These are phyloP conservation scores for Sebastes taczanowskii DNA, from an alignment of 2,797 vertebrate genomes.

Conservation along the genomic window DNA sequence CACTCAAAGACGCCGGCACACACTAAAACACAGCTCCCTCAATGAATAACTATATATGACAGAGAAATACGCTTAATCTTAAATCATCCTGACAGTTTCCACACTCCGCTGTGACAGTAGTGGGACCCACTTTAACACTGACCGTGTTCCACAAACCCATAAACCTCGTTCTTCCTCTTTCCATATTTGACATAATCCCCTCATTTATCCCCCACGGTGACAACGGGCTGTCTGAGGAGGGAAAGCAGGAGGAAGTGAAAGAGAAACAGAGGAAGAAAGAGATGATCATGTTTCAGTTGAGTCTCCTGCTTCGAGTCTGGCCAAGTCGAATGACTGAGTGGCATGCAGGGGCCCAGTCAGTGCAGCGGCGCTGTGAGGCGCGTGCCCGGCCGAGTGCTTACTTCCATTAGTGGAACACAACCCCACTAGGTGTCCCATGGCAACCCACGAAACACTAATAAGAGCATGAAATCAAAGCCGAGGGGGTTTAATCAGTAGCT, in stretches of 20 bases:
- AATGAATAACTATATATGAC: constrained; percentile 23
- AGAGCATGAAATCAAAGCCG: constrained; percentile 51
- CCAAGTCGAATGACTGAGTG: constrained; percentile 29
- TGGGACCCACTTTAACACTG: constrained; percentile 15
- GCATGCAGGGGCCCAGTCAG: constrained; percentile 8
- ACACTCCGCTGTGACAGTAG: constrained; percentile 20
- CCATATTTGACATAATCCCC: constrained; percentile 31
- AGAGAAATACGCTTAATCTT: constrained; percentile 20
- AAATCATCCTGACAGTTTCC: constrained; percentile 33
- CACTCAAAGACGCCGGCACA: constrained; percentile 7
- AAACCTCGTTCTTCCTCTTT: constrained; percentile 1
- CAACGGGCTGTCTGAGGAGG: not conserved
- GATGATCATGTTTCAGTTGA: not conserved
- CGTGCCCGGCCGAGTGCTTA: constrained; percentile 39
- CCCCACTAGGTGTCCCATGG: constrained; percentile 53
- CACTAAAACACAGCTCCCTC: constrained; percentile 2
- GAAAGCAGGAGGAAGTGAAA: not conserved
- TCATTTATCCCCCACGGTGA: constrained; percentile 7
- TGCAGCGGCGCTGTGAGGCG: constrained; percentile 47
- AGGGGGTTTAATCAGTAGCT: constrained; percentile 49
- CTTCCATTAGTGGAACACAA: constrained; percentile 56
- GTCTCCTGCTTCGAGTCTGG: not conserved
- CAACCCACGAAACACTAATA: constrained; percentile 51
- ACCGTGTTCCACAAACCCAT: constrained; percentile 17
- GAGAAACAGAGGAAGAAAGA: not conserved